Percentiles rank a stretch among this genome's conserved stretches.
These are phyloP conservation scores for Griposia aprilina DNA, from an alignment of 2,888 invertebrate species.

Conservation along the genomic window DNA sequence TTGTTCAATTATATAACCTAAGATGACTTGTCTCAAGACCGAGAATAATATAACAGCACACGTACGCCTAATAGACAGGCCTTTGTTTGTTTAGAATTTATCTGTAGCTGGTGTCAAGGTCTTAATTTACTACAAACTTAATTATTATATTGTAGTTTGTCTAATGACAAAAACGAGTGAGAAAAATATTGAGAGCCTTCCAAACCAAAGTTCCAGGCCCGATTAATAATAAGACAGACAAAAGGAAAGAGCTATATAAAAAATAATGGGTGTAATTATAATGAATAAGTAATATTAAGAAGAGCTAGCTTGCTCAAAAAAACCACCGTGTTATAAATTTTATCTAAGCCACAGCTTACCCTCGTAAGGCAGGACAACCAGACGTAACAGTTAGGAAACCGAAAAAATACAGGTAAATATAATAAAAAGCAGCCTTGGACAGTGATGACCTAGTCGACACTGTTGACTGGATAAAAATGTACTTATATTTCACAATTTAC, in stretches of 20 bases:
- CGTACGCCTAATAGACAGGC: background rate
- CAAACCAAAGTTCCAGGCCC: background rate
- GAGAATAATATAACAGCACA: background rate
- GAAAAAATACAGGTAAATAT: constrained; percentile 14
- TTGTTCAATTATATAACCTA: background rate
- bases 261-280: too few species aligned
- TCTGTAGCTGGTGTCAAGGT: constrained; percentile 9
- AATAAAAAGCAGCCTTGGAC: constrained; percentile 54
- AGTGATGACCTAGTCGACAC: constrained; percentile 41
- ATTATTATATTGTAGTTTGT: background rate
- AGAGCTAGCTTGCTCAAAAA: background rate
- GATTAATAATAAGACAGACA: background rate
- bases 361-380: constrained; percentile 1
- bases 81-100: background rate
- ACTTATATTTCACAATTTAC: constrained; percentile 61
- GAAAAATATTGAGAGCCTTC: background rate
- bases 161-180: background rate
- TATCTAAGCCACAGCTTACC: background rate
- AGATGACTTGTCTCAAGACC: background rate
- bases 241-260: too few species aligned
- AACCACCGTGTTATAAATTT: background rate
- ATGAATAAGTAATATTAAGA: too few species aligned
- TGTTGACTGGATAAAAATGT: constrained; percentile 55
- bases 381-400: background rate
- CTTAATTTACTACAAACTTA: background rate